These are phyloP conservation scores for Drosophila willistoni DNA, from an alignment of 1,140 invertebrate genomes.

Conservation along the genomic window DNA sequence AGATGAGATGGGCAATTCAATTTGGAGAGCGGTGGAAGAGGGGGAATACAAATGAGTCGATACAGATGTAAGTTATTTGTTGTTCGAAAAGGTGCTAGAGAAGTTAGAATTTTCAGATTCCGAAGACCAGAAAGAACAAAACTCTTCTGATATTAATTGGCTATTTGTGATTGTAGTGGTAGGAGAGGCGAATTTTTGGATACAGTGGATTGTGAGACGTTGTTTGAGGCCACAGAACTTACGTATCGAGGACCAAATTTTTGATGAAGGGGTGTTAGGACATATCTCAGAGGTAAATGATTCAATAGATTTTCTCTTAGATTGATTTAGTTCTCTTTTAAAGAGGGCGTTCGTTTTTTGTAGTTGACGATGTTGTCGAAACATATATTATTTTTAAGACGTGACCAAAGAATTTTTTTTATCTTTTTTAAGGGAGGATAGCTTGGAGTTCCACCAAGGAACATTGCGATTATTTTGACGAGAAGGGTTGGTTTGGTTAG, in stretches of 20 bases:
- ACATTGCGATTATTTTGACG: too few relatives aligned
- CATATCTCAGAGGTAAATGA: too few relatives aligned
- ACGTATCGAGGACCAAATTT: conserved; percentile 16
- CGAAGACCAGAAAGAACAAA: conserved; percentile 3
- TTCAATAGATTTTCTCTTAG: not conserved
- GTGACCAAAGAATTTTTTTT: too few relatives aligned
- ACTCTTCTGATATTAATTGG: conserved; percentile 2
- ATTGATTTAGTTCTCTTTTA: too few relatives aligned
- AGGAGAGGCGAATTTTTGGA: not conserved
- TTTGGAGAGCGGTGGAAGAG: not conserved
- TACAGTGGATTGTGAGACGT: conserved; percentile 1
- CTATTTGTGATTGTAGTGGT: not conserved
- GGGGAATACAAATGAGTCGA: conserved; percentile 3
- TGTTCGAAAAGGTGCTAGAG: conserved; percentile 15
- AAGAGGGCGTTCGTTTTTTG: too few relatives aligned
- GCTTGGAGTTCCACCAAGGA: too few relatives aligned
- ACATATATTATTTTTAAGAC: too few relatives aligned
- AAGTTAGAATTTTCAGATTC: conserved; percentile 15
- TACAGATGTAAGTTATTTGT: conserved; percentile 10
- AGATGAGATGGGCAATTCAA: not conserved
- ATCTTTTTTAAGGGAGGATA: too few relatives aligned
- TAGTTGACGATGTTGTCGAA: too few relatives aligned
- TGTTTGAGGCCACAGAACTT: conserved; percentile 16
- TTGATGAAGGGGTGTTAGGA: not conserved
- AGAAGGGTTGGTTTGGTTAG: too few relatives aligned